These are phyloP conservation scores for Drosophila yakuba DNA, from an alignment of 1,140 invertebrate species.

Conservation along the genomic window DNA sequence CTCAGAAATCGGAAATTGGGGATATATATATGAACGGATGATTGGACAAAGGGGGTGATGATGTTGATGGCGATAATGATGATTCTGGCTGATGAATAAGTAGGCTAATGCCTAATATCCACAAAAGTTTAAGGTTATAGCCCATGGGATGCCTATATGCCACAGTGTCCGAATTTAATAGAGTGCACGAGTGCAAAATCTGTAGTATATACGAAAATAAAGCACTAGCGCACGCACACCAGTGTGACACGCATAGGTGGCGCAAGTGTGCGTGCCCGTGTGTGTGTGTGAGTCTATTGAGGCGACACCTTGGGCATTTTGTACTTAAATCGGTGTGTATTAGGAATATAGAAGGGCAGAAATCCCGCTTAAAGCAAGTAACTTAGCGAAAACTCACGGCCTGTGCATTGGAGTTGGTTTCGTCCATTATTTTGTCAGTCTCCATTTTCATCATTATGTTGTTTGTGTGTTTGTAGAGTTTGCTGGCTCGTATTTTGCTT, in stretches of 20 bases:
- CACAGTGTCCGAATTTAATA: conserved; percentile 59
- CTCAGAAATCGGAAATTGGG: conserved; percentile 13
- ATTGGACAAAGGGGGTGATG: conserved; percentile 1
- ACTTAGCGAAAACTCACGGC: conserved; percentile 65
- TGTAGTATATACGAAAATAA: conserved; percentile 71
- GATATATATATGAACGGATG: conserved; percentile 1
- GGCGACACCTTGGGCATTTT: conserved; percentile 71
- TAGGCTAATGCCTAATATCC: conserved; percentile 31
- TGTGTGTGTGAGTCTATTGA: conserved; percentile 31
- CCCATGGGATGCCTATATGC: conserved; percentile 15
- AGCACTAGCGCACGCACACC: conserved; percentile 36
- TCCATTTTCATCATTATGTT: conserved; percentile 86
- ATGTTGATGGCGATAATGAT: background rate
- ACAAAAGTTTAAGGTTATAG: conserved; percentile 64
- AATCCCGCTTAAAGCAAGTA: conserved; percentile 34
- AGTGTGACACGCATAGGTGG: background rate
- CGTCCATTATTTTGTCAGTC: conserved; percentile 86
- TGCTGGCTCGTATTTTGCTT: conserved; percentile 51
- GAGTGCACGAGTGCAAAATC: conserved; percentile 72
- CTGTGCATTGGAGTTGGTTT: conserved; percentile 85
- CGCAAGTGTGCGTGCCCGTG: conserved; percentile 6
- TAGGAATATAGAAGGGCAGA: conserved; percentile 6
- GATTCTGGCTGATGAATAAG: conserved; percentile 32
- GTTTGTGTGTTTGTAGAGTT: conserved; percentile 66
- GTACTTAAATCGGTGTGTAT: conserved; percentile 24